Evolutionary conservation across 2,797 vertebrate species (phyloP).

Genomic region (Thripadectes ignobilis): DNA sequence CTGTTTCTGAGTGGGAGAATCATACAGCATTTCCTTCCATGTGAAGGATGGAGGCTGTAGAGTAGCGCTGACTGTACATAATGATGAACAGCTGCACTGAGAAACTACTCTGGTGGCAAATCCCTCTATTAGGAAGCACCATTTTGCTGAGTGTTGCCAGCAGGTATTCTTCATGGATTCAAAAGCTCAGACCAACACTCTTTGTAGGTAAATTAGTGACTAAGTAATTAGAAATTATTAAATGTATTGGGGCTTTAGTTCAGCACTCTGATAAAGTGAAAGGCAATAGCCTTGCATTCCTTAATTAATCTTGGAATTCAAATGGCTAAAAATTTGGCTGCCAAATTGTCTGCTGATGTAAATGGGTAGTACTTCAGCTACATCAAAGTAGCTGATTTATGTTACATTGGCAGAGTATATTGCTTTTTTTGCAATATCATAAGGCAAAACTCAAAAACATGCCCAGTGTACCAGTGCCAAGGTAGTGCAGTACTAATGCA

Average conservation of each 20-base stretch:
- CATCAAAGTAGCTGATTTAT: background rate
- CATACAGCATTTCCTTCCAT: background rate
- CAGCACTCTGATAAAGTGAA: background rate
- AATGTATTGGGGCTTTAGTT: background rate
- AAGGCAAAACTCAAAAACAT: background rate
- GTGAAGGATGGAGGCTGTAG: background rate
- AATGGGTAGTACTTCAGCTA: background rate
- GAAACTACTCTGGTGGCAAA: background rate
- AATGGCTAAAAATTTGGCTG: background rate
- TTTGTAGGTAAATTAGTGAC: background rate
- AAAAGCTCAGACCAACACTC: background rate
- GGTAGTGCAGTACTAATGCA: background rate
- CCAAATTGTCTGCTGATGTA: background rate
- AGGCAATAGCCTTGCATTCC: background rate
- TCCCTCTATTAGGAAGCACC: background rate
- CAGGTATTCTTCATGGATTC: background rate
- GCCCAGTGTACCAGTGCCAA: background rate
- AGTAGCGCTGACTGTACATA: background rate
- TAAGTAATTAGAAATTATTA: background rate
- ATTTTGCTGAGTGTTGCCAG: background rate
- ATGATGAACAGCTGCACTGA: background rate
- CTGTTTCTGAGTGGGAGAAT: background rate
- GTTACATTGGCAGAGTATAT: background rate
- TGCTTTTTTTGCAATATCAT: background rate
- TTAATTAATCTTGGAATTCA: background rate